A percentile compares a stretch with the other conserved stretches of the same genome.
Evolutionary conservation across 2,888 invertebrate species (phyloP).

Genomic region (Drosophila fungiperda): DNA sequence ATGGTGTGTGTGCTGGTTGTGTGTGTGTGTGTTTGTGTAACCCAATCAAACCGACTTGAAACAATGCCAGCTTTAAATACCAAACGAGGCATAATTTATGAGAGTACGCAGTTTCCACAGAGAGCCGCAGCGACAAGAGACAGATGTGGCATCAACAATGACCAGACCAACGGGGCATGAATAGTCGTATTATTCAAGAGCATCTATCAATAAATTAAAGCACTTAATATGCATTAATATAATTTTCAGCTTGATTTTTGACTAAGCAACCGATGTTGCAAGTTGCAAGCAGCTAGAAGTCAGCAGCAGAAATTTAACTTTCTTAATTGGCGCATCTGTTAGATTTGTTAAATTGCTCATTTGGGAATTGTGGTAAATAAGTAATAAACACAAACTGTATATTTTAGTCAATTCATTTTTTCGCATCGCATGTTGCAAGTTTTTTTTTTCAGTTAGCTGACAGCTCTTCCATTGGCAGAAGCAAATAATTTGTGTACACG

Average conservation of each 20-base stretch:
- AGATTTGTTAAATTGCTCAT: background rate
- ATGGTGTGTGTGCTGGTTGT: background rate
- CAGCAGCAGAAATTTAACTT: background rate
- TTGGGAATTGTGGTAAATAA: background rate
- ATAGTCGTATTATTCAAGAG: slow-evolving; percentile 14
- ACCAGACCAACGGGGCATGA: slow-evolving; percentile 29
- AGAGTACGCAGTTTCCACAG: slow-evolving; percentile 43
- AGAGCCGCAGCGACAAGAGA: slow-evolving; percentile 56
- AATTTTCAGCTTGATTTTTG: background rate
- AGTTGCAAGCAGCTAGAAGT: background rate
- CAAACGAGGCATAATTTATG: slow-evolving; percentile 69
- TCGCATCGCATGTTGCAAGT: slow-evolving; percentile 1
- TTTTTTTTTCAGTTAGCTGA: slow-evolving; percentile 18
- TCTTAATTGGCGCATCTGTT: background rate
- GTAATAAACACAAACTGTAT: background rate
- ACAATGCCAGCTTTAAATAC: slow-evolving; percentile 68
- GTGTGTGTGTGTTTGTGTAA: background rate
- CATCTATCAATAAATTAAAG: slow-evolving; percentile 9
- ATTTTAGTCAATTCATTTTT: background rate
- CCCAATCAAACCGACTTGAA: slow-evolving; percentile 31
- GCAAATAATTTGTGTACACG: slow-evolving; percentile 22
- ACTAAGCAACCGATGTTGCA: background rate
- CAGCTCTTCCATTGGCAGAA: slow-evolving; percentile 27
- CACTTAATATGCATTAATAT: background rate
- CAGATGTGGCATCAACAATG: slow-evolving; percentile 71